Evolutionary conservation across 2,888 invertebrate species (phyloP), one percentile per base, ranked within the genome.

Genomic region (Ornithoptera alexandrae): DNA sequence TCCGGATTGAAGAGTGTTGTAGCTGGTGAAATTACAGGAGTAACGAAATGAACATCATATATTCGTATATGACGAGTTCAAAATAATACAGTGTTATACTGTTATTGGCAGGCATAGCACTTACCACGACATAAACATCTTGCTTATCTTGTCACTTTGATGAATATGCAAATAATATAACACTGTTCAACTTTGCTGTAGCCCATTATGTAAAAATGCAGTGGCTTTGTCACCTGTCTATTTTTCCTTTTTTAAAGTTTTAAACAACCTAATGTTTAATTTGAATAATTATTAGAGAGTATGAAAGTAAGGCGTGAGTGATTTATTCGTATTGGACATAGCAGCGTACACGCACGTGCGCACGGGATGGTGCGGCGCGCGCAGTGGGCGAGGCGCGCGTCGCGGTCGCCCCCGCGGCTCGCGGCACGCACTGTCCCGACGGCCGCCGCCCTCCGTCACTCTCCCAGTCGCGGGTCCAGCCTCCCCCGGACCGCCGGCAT

Each of bases 391-490:
- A 70, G 81, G 81, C 3, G 75, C 95, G 2, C 94, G 95, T 78
- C 94, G 96, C 20, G 96, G 96, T 0, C 92, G 96, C 64, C 96
- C 96, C 62, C 93, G 96, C 67, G 96, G 96, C 68, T 95, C 95
- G 0, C 88, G 96, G 3, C 93, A 96, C 76, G 72, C 78, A 0
- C 22, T 73, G 22, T 17, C 74, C 0, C 77, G 84, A 1, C 75
- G 93, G 81, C 75, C 91, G 83, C 64, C 60, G 42, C 22, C 68
- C 58, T 2, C 39, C 71, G 46, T 75, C 76, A 4, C 74, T 15
- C 8, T 60, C 5, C 42, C 61, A 56, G n/a, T 50, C 17, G 30
- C 36, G 5, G 15, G 65, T 66, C 36, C 75, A 76, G 6, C 74
- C 10, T 39, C 68, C n/a, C 57, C 67, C n/a, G 56, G 17, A 8